These are phyloP conservation scores for Sympetrum striolatum DNA, from an alignment of 2,888 invertebrate species.

Conservation along the genomic window DNA sequence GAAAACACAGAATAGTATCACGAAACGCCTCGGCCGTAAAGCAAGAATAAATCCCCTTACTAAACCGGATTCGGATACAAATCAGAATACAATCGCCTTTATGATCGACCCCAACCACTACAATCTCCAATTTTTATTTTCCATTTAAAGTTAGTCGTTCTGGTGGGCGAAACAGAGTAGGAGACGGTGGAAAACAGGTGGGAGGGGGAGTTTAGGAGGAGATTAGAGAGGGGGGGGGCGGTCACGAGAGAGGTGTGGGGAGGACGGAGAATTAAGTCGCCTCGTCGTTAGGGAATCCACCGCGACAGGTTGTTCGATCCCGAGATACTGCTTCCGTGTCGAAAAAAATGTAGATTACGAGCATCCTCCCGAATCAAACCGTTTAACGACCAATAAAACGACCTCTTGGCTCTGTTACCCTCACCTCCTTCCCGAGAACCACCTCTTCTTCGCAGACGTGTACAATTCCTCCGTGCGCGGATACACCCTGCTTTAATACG, in stretches of 20 bases:
- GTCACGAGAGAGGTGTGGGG: not conserved
- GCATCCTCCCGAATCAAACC: constrained; percentile 24
- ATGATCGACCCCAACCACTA: not conserved
- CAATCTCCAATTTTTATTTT: not conserved
- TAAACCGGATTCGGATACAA: not conserved
- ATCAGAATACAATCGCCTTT: constrained; percentile 5
- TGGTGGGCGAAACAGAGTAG: not conserved
- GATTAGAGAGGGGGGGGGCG: not conserved
- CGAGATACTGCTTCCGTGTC: constrained; percentile 26
- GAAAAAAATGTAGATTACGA: constrained; percentile 13
- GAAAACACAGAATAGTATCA: no score
- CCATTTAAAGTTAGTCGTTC: not conserved
- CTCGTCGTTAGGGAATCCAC: not conserved
- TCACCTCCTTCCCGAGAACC: not conserved
- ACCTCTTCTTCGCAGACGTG: not conserved
- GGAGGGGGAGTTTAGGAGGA: not conserved
- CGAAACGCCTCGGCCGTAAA: not conserved
- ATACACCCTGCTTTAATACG: not conserved
- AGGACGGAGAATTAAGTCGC: not conserved
- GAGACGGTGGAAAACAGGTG: not conserved
- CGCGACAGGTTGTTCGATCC: constrained; percentile 31
- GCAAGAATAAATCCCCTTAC: not conserved
- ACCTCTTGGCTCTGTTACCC: not conserved
- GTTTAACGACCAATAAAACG: constrained; percentile 32
- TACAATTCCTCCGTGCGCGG: not conserved